Evolutionary conservation across 2,113 vertebrate genomes (phyloP).

Genomic region (Hyaena hyaena): DNA sequence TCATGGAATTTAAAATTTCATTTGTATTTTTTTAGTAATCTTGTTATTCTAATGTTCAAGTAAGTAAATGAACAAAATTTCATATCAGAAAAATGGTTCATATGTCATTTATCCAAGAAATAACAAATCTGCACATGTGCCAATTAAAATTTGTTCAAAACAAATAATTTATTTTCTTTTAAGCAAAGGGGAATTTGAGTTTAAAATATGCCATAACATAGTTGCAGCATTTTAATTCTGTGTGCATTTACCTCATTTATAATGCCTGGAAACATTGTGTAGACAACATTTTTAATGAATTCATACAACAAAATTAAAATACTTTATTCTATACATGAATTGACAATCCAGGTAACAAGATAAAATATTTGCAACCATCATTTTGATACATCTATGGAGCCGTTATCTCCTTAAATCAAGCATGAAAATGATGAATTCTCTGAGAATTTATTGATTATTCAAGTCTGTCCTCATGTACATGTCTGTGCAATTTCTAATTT

Average conservation of each 20-base stretch:
- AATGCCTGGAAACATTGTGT: neutral
- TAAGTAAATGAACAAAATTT: conserved; percentile 4
- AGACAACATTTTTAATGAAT: conserved; percentile 18
- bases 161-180: neutral
- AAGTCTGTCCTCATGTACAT: neutral
- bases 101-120: neutral
- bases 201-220: conserved; percentile 16
- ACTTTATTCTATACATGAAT: neutral
- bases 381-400: neutral
- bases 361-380: neutral
- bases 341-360: conserved; percentile 2
- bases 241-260: neutral
- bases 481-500: neutral
- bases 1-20: neutral
- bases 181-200: neutral
- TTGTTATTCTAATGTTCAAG: neutral
- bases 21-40: neutral
- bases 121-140: neutral
- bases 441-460: neutral
- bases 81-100: neutral
- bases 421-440: neutral
- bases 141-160: neutral
- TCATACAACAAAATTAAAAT: neutral
- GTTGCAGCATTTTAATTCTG: conserved; percentile 21
- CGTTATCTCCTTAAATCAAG: neutral